Conservation (phyloP, 2,888 invertebrate species). For the Phaonia tiefii region DNA sequence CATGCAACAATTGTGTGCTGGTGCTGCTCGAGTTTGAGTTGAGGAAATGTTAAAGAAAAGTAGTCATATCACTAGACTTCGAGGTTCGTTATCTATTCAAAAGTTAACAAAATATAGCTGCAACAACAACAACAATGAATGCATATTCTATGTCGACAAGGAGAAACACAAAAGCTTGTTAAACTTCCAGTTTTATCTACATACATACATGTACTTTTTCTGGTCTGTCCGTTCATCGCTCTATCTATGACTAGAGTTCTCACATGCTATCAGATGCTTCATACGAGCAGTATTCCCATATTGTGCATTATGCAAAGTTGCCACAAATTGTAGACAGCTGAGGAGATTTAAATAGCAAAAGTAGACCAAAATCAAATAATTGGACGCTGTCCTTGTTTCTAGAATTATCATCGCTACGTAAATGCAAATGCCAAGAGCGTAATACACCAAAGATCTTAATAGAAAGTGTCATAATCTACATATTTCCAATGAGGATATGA, state of each 20-base stretch:
- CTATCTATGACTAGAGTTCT: background rate
- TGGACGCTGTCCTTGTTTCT: no score
- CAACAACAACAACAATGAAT: slow-evolving; percentile 37
- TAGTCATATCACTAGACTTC: slow-evolving; percentile 50
- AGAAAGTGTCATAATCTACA: no score
- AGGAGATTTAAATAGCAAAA: background rate
- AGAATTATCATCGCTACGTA: no score
- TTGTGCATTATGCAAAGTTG: slow-evolving; percentile 1
- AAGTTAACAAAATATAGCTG: slow-evolving; percentile 30
- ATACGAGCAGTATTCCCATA: background rate
- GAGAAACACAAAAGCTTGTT: slow-evolving; percentile 55
- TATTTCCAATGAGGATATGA: no score
- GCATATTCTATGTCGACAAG: background rate
- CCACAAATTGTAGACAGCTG: background rate
- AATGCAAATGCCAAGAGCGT: no score
- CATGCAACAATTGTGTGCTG: slow-evolving; percentile 60
- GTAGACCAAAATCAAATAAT: no score
- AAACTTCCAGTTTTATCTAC: slow-evolving; percentile 44
- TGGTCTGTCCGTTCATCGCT: background rate
- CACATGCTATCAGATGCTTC: slow-evolving; percentile 36
- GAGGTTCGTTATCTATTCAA: slow-evolving; percentile 63
- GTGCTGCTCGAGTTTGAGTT: slow-evolving; percentile 36
- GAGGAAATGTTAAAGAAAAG: slow-evolving; percentile 53
- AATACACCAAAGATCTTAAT: no score
- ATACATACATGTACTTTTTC: background rate